phyloP scores from a whole-genome alignment of 2,113 vertebrate species.

The Strigops habroptila region DNA sequence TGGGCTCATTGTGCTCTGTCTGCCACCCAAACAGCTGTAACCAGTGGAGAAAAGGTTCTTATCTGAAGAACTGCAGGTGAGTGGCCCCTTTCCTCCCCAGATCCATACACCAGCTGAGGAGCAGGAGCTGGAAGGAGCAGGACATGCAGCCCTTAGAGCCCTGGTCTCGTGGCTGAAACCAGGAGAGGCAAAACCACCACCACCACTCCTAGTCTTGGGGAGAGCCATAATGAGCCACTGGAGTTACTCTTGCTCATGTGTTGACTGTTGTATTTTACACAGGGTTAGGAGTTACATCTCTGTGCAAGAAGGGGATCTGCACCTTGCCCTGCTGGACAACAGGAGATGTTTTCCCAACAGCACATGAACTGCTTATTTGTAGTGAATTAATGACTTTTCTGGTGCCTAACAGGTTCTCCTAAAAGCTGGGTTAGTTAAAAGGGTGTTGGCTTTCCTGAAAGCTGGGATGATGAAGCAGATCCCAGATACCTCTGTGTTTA shows the following conservation, averaged over 20 bases:
- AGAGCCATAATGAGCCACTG: background rate
- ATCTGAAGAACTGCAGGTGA: background rate
- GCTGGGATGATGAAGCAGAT: background rate
- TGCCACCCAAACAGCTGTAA: background rate
- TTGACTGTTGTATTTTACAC: accelerated
- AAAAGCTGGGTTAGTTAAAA: background rate
- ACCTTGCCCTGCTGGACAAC: background rate
- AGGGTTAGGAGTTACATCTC: accelerated
- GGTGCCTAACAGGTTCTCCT: background rate
- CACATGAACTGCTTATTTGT: background rate
- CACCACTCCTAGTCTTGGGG: accelerated
- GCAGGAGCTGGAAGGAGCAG: background rate
- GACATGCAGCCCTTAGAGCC: background rate
- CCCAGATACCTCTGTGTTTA: background rate
- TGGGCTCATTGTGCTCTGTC: background rate
- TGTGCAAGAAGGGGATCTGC: accelerated
- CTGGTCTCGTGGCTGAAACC: background rate
- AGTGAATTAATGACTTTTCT: background rate
- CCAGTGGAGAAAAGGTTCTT: background rate
- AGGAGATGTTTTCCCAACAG: background rate
- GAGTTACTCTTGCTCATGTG: background rate
- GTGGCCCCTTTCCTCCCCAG: background rate
- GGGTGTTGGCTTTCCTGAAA: background rate
- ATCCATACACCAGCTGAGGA: accelerated
- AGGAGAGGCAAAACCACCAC: background rate